A percentile compares a stretch with the other conserved stretches of the same genome.
Conservation (phyloP, 1,140 invertebrate genomes). For the Conus ventricosus region DNA sequence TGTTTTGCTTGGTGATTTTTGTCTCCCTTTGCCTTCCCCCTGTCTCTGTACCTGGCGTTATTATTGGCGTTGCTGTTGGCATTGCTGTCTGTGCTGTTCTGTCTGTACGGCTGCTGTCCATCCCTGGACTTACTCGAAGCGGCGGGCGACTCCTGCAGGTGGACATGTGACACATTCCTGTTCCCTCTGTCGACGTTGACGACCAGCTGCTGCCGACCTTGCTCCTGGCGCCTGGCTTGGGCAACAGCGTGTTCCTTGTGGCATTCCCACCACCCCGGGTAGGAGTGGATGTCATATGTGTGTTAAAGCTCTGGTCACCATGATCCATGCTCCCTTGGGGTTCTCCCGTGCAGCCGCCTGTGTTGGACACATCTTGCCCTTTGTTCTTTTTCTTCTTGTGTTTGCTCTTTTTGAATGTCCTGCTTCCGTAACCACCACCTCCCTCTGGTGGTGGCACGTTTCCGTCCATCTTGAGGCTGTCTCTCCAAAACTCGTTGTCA, state of each 20-base stretch:
- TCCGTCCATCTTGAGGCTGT: neutral
- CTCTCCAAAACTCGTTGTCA: no score
- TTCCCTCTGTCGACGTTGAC: neutral
- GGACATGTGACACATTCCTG: neutral
- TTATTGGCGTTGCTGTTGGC: neutral
- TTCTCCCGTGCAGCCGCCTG: neutral
- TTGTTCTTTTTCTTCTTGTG: neutral
- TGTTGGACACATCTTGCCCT: neutral
- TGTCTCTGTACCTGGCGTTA: slow-evolving; percentile 23
- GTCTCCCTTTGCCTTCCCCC: neutral
- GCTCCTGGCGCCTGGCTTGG: neutral
- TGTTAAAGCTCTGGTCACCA: neutral
- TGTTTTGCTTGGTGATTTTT: neutral
- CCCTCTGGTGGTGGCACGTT: neutral
- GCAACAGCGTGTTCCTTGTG: neutral
- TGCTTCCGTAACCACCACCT: neutral
- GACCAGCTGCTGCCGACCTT: neutral
- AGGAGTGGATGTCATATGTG: neutral
- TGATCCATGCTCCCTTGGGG: neutral
- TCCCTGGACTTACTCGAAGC: neutral
- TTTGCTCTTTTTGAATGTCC: neutral
- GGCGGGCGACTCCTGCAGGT: neutral
- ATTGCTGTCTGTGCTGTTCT: neutral
- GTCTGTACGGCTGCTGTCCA: neutral
- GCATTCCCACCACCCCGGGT: neutral